Evolutionary conservation across 2,888 invertebrate species (phyloP), one percentile per base, ranked within the genome.

Genomic region (Gnatocerus cornutus): DNA sequence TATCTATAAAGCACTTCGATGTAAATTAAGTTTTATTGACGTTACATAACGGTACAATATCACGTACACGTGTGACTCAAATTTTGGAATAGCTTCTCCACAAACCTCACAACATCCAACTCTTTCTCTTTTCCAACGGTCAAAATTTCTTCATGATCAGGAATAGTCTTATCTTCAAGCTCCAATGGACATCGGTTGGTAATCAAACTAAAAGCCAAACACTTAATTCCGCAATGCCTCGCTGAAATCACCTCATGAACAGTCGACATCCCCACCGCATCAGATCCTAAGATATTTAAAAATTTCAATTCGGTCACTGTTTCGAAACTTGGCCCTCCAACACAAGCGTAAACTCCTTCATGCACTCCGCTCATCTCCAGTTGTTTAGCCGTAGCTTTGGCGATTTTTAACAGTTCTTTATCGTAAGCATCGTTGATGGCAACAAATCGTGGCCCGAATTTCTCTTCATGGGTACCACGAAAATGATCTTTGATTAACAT

Each of bases 401-500:
- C 78, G 10, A 68, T 5, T 7, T 33, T 5, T 8, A 69, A 21
- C 3, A 80, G 69, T 4, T 76, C 65, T 39, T 64, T 70, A 63
- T 80, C 74, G 84, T 99, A 99, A 0, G 97, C 96, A 76, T 92
- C 92, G 81, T 92, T 96, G 91, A 98, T 93, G 0, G 97, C 93
- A 0, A 95, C 95, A 83, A 99, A 99, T 68, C 99, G 90, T 0
- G 95, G 93, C 0, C 99, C 99, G 83, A 98, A 98, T 78, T 97
- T 91, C 79, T 94, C 93, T 82, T 99, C 99, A 82, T 99, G 98
- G 9, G 93, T 93, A 14, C 99, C 99, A 79, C 93, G 93, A 1
- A 99, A 93, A 85, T 99, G 99, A 85, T 99, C 99, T 92, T 80
- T 96, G 74, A 99, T 94, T 61, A 99, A 87, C 98, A 99, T 98